Percentiles rank a stretch among this genome's conserved stretches.
Evolutionary conservation across 2,888 invertebrate species (phyloP).

Genomic region (Drosophila fungiperda): DNA sequence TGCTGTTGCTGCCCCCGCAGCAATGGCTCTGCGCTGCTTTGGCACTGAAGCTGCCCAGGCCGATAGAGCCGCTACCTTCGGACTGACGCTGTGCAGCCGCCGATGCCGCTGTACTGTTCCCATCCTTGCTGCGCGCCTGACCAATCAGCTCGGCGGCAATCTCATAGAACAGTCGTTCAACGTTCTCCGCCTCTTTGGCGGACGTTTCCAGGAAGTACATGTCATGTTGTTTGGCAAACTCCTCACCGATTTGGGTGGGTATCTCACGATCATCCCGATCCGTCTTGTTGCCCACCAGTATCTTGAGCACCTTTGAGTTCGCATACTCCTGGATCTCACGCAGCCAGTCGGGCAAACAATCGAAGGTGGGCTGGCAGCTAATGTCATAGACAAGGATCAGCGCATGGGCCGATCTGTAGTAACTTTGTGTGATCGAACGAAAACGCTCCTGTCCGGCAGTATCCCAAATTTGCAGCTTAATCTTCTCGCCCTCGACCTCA

Average conservation of each 20-base stretch:
- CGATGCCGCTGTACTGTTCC: slow-evolving; percentile 65
- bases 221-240: slow-evolving; percentile 97
- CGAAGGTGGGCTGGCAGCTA: slow-evolving; percentile 98
- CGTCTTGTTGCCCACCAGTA: slow-evolving; percentile 94
- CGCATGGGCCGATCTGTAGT: slow-evolving; percentile 98
- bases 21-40: slow-evolving; percentile 80
- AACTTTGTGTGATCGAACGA: slow-evolving; percentile 98
- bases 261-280: slow-evolving; percentile 97
- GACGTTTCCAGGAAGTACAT: slow-evolving; percentile 99
- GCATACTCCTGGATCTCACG: slow-evolving; percentile 99
- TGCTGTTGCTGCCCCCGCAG: slow-evolving; percentile 60
- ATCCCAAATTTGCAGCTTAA: slow-evolving; percentile 99
- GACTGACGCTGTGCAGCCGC: slow-evolving; percentile 70
- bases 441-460: slow-evolving; percentile 99
- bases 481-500: slow-evolving; percentile 97
- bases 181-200: slow-evolving; percentile 98
- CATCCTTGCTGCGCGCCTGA: slow-evolving; percentile 93
- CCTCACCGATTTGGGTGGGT: slow-evolving; percentile 96
- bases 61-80: slow-evolving; percentile 70
- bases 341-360: slow-evolving; percentile 98
- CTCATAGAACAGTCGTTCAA: slow-evolving; percentile 97
- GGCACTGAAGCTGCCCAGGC: slow-evolving; percentile 71
- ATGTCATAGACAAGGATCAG: slow-evolving; percentile 98
- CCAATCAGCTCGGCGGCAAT: slow-evolving; percentile 97
- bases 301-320: slow-evolving; percentile 91